Percentiles rank a stretch among this genome's conserved stretches.
phyloP scores from a whole-genome alignment of 2,797 vertebrate species.

The Melanotaenia pygmaea region DNA sequence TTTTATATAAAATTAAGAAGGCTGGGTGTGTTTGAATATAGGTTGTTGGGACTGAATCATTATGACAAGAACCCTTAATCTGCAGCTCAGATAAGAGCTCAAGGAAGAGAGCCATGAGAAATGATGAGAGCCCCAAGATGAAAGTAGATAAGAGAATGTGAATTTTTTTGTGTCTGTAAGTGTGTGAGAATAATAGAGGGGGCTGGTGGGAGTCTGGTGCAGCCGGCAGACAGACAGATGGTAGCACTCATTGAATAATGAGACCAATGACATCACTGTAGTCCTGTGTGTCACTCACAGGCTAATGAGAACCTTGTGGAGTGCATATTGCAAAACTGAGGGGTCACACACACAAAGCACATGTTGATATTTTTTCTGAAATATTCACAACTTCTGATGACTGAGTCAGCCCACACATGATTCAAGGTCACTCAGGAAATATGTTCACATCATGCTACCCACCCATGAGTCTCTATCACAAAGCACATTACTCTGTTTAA shows the following conservation, averaged over 20 bases:
- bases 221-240: conserved; percentile 62
- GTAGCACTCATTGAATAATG: conserved; percentile 78
- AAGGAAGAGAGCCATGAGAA: not conserved
- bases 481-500: not conserved
- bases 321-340: conserved; percentile 18
- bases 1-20: conserved; percentile 4
- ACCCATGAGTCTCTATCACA: not conserved
- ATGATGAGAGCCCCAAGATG: conserved; percentile 7
- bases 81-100: conserved; percentile 31
- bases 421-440: not conserved
- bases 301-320: conserved; percentile 74
- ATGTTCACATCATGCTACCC: not conserved
- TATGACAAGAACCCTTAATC: conserved; percentile 23
- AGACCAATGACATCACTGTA: conserved; percentile 74
- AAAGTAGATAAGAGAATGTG: conserved; percentile 19
- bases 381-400: conserved; percentile 7
- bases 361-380: conserved; percentile 12
- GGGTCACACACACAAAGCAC: not conserved
- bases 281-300: conserved; percentile 60
- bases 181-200: not conserved
- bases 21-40: not conserved
- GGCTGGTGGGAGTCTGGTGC: not conserved
- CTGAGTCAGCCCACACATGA: conserved; percentile 4
- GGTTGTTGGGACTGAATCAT: not conserved
- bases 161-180: conserved; percentile 13